A percentile compares a stretch with the other conserved stretches of the same genome.
phyloP scores from a whole-genome alignment of 2,888 invertebrate species.

The Eurytoma adleriae region DNA sequence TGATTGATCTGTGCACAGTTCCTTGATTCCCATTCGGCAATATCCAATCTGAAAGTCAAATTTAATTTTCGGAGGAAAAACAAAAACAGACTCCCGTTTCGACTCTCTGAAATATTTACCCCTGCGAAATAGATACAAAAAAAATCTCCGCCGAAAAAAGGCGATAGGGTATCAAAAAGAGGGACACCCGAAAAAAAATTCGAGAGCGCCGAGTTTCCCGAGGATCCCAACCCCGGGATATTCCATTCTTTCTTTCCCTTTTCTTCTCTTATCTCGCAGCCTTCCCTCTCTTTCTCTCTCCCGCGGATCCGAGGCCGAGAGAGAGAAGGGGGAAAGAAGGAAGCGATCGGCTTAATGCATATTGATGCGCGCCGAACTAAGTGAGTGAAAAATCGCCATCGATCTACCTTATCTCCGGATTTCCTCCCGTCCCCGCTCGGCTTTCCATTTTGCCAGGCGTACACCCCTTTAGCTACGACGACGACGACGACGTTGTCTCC shows the following conservation, averaged over 20 bases:
- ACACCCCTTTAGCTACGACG: slow-evolving; percentile 11
- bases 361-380: slow-evolving; percentile 75
- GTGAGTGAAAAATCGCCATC: slow-evolving; percentile 76
- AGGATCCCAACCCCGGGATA: slow-evolving; percentile 1
- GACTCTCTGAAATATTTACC: slow-evolving; percentile 1
- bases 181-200: not conserved
- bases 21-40: not conserved
- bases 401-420: slow-evolving; percentile 67
- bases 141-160: not conserved
- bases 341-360: slow-evolving; percentile 75
- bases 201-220: slow-evolving; percentile 22
- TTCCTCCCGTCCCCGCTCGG: slow-evolving; percentile 57
- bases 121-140: not conserved
- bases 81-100: not conserved
- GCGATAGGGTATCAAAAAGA: not conserved
- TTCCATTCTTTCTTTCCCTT: slow-evolving; percentile 5
- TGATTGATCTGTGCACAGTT: too few species aligned
- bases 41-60: not conserved
- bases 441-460: slow-evolving; percentile 38
- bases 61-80: not conserved
- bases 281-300: slow-evolving; percentile 12
- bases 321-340: slow-evolving; percentile 10
- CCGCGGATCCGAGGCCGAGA: slow-evolving; percentile 36
- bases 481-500: not conserved
- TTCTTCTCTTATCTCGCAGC: slow-evolving; percentile 35